Base-by-base conservation (phyloP, 2,888 invertebrate genomes). In the Drosophila acutilabella region DNA sequence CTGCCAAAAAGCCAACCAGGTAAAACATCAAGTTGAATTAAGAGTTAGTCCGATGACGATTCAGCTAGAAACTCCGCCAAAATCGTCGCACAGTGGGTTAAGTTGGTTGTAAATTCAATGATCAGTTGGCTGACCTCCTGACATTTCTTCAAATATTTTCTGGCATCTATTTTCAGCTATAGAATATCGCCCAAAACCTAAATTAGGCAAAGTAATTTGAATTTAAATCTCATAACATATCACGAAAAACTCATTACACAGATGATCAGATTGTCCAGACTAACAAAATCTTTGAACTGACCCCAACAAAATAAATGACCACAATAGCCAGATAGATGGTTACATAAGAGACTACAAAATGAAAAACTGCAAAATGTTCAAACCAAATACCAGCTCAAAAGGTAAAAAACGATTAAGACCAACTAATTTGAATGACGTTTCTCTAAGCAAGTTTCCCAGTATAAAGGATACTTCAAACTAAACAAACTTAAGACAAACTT, bases 211-310 rank as follows among this genome's bases (percentile, higher is more conserved):
- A 72, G 76, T 71, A 80, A 80, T 80, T 83, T 73, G 56, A 75
- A 78, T 72, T 84, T 75, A 61, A 72, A 62, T 62, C 74, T 89
- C 81, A 85, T 89, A 81, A 89, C 88, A 89, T 75, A 84, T 85
- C 85, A 89, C 89, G 85, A 85, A 75, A 54, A 73, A 77, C 64
- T 74, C 89, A 89, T 85, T 85, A 89, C 68, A 80, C 62, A 75
- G 74, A 69, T 74, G 78, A 60, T 48, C 64, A 54, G 64, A 26
- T 50, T 52, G 53, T 6, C 36, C 26, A 41, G 20, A 10, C 30
- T 18, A 52, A 41, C 36, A 18, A 18, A 62, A 16, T 56, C 59
- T 51, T 67, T 45, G 57, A 56, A 51, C 51, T 79, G 87, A 82
- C 89, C 87, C 83, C 78, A 77, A 80, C 87, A 86, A 82, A 14